A percentile compares a stretch with the other conserved stretches of the same genome.
phyloP scores from a whole-genome alignment of 1,140 invertebrate genomes.

The Bombyx mandarina region DNA sequence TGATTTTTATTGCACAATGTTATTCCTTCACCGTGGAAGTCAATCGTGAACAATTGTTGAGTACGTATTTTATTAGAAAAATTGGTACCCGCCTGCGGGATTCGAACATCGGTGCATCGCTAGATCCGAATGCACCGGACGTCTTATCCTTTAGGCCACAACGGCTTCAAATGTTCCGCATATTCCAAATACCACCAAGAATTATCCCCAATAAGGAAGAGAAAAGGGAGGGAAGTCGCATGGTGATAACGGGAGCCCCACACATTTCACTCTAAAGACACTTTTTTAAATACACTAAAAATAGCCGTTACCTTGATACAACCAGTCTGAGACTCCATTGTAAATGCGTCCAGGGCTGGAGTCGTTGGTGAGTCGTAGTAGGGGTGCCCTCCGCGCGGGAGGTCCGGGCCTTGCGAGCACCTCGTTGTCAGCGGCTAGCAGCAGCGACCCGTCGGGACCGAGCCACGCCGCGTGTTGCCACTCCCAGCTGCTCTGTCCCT shows the following conservation, averaged over 20 bases:
- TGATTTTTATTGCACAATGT: too few species aligned
- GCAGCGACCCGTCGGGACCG: constrained; percentile 78
- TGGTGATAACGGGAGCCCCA: background rate
- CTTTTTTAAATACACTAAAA: background rate
- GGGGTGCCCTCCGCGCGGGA: constrained; percentile 64
- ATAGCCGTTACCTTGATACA: constrained; percentile 85
- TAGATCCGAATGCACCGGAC: too few species aligned
- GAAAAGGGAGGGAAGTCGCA: too few species aligned
- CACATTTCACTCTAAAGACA: background rate
- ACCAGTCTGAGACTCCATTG: constrained; percentile 94
- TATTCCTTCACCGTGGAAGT: too few species aligned
- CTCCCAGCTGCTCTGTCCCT: constrained; percentile 78
- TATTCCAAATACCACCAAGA: too few species aligned
- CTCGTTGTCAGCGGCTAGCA: constrained; percentile 87
- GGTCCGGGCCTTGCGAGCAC: constrained; percentile 85
- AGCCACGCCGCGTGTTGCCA: constrained; percentile 85
- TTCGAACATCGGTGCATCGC: too few species aligned
- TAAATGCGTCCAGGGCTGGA: constrained; percentile 83
- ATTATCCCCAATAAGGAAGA: too few species aligned
- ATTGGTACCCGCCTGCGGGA: too few species aligned
- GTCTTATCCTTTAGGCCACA: too few species aligned
- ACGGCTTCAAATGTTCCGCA: too few species aligned
- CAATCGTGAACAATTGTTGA: too few species aligned
- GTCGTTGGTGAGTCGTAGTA: constrained; percentile 79
- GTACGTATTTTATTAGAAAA: too few species aligned